Base-by-base conservation (phyloP, 2,113 vertebrate species). In the Erythrocercus mccallii region DNA sequence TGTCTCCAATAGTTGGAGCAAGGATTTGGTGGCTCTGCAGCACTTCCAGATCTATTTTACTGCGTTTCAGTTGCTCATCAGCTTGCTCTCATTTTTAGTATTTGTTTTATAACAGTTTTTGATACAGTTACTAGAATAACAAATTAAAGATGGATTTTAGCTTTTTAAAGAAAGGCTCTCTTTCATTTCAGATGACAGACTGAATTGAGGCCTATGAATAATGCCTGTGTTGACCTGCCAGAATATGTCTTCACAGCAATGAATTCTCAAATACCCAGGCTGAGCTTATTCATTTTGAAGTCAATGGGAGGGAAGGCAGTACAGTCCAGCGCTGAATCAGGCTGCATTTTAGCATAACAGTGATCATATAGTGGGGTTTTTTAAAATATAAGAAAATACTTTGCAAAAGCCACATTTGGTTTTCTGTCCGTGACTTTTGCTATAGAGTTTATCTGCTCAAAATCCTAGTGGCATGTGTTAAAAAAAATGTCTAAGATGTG, bases 161-260 rank as follows among this genome's bases (percentile, higher is more conserved):
- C 69, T 80, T 94, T 96, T 93, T 90, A 78, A 90, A 96, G 72
- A 96, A 92, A 92, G 64, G 25, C 44, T 72, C 77, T 83, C 87
- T 94, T 97, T 97, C 93, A 93, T 94, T 96, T 93, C 86, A 72
- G 88, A 96, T 92, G 94, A 79, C 90, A 97, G 92, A 86, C 69
- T 94, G 96, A 96, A 94, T 78, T 88, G 88, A 94, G 57, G 95
- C 37, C 65, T 93, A 51, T 96, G 94, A 96, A 96, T 96, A 96
- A 94, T 97, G 76, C 94, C 96, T 96, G 92, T 96, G 92, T 95
- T 97, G 88, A 96, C 85, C 92, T 96, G 94, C 95, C 93, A 96
- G 93, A 94, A 95, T 95, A 92, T 93, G 94, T 94, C 94, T 94
- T 81, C 69, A 72, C 88, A 93, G 85, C 40, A 2, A 84, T 86